Conservation (phyloP, 2,888 invertebrate species). For the Blastobasis adustella region DNA sequence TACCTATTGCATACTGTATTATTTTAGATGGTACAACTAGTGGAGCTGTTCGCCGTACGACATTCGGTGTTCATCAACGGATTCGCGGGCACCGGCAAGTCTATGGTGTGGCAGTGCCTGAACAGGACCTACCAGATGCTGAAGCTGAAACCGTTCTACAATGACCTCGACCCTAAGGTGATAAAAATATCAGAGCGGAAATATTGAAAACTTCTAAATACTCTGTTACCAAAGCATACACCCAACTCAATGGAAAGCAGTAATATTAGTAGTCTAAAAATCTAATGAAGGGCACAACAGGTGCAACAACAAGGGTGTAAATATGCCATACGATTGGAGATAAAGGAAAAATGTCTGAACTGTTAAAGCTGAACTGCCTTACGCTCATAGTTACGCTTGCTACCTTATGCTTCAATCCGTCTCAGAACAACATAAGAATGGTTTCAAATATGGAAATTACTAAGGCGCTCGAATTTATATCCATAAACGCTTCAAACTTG, state of each 20-base stretch:
- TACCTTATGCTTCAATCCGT: no score
- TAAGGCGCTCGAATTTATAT: no score
- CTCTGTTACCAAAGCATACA: neutral
- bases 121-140: conserved; percentile 87
- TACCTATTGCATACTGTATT: no score
- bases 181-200: neutral
- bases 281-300: no score
- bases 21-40: conserved; percentile 88
- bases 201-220: neutral
- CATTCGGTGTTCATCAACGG: conserved; percentile 94
- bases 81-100: conserved; percentile 93
- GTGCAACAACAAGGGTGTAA: no score
- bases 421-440: no score
- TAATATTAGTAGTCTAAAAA: neutral
- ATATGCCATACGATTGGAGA: no score
- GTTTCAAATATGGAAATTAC: no score
- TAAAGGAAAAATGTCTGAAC: no score
- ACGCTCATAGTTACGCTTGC: no score
- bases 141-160: conserved; percentile 87
- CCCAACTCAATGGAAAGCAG: neutral
- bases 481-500: no score
- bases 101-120: conserved; percentile 94
- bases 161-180: conserved; percentile 87
- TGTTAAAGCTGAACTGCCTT: no score
- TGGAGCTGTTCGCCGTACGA: conserved; percentile 93